Evolutionary conservation across 1,140 invertebrate genomes (phyloP).

Genomic region (Nymphalis io): DNA sequence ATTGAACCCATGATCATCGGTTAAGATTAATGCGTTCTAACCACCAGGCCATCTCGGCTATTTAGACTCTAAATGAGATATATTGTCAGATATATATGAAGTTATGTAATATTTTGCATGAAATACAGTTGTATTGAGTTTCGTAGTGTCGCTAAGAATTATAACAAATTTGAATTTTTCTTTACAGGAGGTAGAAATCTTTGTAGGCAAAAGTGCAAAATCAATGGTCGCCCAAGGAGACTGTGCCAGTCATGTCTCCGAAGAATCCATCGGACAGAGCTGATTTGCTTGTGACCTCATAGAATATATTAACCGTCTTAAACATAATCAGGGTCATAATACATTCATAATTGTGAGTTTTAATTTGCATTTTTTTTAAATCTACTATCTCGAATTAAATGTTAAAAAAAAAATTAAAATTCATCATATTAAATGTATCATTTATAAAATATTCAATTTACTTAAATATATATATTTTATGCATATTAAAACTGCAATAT

Average conservation of each 20-base stretch:
- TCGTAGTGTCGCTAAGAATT: too few relatives aligned
- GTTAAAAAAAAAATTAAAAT: not conserved
- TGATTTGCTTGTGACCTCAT: slow-evolving; percentile 46
- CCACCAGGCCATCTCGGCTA: too few relatives aligned
- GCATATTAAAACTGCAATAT: not conserved
- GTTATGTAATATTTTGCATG: too few relatives aligned
- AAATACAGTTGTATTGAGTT: too few relatives aligned
- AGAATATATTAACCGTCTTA: slow-evolving; percentile 5
- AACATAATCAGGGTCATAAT: slow-evolving; percentile 13
- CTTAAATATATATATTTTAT: not conserved
- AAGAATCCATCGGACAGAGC: slow-evolving; percentile 42
- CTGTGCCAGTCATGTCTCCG: slow-evolving; percentile 32
- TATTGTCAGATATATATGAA: too few relatives aligned
- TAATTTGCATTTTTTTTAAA: not conserved
- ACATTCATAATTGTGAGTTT: slow-evolving; percentile 1
- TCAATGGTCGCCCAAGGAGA: slow-evolving; percentile 53
- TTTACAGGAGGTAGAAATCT: slow-evolving; percentile 73
- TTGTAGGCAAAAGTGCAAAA: slow-evolving; percentile 63
- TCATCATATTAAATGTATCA: not conserved
- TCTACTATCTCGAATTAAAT: not conserved
- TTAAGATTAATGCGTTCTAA: too few relatives aligned
- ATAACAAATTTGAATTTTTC: slow-evolving; percentile 23
- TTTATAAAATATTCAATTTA: not conserved
- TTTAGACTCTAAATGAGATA: too few relatives aligned
- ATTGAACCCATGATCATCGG: too few relatives aligned